A percentile compares a stretch with the other conserved stretches of the same genome.
Evolutionary conservation across 2,888 invertebrate genomes (phyloP).

Genomic region (Hirudinaria manillensis): DNA sequence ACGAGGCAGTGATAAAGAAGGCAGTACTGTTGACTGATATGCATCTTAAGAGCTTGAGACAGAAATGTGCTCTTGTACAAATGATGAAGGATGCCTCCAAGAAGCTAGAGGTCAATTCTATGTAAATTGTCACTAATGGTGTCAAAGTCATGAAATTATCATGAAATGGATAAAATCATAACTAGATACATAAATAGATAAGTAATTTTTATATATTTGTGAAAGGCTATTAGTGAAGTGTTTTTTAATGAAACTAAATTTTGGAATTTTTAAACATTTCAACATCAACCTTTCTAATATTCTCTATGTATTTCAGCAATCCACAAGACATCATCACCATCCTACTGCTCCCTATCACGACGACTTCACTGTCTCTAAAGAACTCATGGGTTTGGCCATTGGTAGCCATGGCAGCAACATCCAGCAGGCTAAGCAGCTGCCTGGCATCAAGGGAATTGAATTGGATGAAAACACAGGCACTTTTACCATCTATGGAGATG

Average conservation of each 20-base stretch:
- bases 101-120: slow-evolving; percentile 67
- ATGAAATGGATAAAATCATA: background rate
- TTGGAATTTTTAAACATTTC: too few species aligned
- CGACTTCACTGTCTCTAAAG: slow-evolving; percentile 89
- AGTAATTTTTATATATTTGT: background rate
- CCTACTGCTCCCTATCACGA: slow-evolving; percentile 60
- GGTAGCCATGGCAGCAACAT: slow-evolving; percentile 95
- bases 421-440: slow-evolving; percentile 84
- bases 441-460: slow-evolving; percentile 77
- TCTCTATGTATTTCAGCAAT: slow-evolving; percentile 45
- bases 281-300: too few species aligned
- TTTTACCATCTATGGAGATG: slow-evolving; percentile 92
- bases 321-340: slow-evolving; percentile 69
- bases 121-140: background rate
- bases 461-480: slow-evolving; percentile 81
- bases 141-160: background rate
- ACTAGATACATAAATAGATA: background rate
- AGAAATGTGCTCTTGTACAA: slow-evolving; percentile 73
- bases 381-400: slow-evolving; percentile 96
- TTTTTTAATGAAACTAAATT: too few species aligned
- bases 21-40: slow-evolving; percentile 90
- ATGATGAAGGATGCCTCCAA: slow-evolving; percentile 93
- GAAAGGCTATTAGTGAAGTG: background rate
- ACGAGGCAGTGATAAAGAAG: slow-evolving; percentile 66
- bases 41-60: slow-evolving; percentile 72